Evolutionary conservation across 23 tunicate species (phyloP).

Genomic region (Styela clava): DNA sequence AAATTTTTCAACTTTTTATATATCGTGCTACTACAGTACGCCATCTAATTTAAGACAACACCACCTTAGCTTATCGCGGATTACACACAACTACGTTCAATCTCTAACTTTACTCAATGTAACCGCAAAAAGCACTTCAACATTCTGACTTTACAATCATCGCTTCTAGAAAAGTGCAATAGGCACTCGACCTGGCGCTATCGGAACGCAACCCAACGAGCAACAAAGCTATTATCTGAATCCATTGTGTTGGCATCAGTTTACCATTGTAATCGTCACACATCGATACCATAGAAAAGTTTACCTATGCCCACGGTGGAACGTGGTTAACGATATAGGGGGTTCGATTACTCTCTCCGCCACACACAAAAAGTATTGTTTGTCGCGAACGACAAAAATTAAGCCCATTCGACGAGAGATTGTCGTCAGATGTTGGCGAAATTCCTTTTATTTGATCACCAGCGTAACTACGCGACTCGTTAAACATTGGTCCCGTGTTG

Average conservation of each 20-base stretch:
- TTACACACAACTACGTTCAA: too few relatives aligned
- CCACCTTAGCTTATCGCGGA: too few relatives aligned
- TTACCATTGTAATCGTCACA: slow-evolving; percentile 41
- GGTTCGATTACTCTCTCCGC: background rate
- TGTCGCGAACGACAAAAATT: background rate
- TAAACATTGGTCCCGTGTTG: background rate
- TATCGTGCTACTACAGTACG: too few relatives aligned
- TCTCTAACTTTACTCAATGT: too few relatives aligned
- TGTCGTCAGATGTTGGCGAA: background rate
- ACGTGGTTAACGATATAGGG: background rate
- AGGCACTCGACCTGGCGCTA: background rate
- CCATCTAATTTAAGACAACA: too few relatives aligned
- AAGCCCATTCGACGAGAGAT: background rate
- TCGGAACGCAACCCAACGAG: background rate
- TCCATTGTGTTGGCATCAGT: slow-evolving; percentile 16
- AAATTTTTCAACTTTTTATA: too few relatives aligned
- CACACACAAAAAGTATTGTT: background rate
- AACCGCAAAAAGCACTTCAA: background rate
- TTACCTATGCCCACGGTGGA: background rate
- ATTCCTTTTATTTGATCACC: background rate
- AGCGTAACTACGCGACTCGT: background rate
- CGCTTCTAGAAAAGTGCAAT: background rate
- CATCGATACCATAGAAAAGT: slow-evolving; percentile 13
- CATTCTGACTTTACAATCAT: background rate
- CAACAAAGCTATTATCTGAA: background rate